Conservation (phyloP, 2,888 invertebrate species). For the Zhuqinia jingwanae region DNA sequence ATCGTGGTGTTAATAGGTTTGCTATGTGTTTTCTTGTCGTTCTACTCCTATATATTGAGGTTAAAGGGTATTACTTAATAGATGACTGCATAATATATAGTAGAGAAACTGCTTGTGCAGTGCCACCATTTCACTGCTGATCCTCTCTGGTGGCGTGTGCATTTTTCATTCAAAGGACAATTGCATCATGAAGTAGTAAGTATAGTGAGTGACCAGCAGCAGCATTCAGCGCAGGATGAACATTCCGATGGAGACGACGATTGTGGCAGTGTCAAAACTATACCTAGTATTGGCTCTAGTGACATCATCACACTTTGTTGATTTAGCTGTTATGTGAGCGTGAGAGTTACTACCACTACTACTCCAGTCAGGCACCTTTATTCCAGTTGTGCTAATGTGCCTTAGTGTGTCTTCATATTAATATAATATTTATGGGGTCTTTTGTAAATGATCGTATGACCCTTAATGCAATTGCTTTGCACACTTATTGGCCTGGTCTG, state of each 20-base stretch:
- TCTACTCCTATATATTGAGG: neutral
- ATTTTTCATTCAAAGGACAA: constrained; percentile 40
- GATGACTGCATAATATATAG: constrained; percentile 2
- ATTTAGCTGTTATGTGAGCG: constrained; percentile 37
- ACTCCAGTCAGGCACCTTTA: neutral
- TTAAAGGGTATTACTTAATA: constrained; percentile 48
- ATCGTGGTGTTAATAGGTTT: constrained; percentile 11
- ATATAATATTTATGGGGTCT: constrained; percentile 68
- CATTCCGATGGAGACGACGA: constrained; percentile 28
- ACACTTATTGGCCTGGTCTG: constrained; percentile 58
- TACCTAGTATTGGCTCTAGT: constrained; percentile 41
- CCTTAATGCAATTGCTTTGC: constrained; percentile 58
- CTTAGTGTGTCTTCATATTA: constrained; percentile 8
- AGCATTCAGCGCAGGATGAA: constrained; percentile 7
- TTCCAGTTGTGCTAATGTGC: neutral
- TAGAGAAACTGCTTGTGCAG: neutral
- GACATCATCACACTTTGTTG: constrained; percentile 29
- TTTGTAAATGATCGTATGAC: constrained; percentile 48
- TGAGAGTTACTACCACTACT: neutral
- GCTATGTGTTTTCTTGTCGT: neutral
- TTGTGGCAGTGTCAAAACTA: constrained; percentile 57
- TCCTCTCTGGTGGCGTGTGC: neutral
- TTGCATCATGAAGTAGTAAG: neutral
- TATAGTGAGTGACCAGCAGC: neutral
- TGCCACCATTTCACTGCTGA: neutral